Evolutionary conservation across 1,140 invertebrate species (phyloP).

Genomic region (Lasaia peninsularis): DNA sequence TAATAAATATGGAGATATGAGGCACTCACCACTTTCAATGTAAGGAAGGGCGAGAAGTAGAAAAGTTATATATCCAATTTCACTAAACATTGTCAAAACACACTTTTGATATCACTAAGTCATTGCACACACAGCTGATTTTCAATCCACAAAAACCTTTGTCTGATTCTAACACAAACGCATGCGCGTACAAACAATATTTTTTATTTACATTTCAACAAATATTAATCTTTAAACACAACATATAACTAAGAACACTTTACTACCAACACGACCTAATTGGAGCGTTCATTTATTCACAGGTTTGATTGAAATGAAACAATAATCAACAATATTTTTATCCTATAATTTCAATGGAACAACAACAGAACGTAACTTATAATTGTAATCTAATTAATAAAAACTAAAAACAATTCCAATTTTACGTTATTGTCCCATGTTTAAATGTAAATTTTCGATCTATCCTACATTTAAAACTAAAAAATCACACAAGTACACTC

Average conservation of each 20-base stretch:
- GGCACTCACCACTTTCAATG: slow-evolving; percentile 78
- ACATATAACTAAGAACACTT: slow-evolving; percentile 32
- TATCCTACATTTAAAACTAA: slow-evolving; percentile 40
- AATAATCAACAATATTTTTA: slow-evolving; percentile 45
- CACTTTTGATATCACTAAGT: slow-evolving; percentile 70
- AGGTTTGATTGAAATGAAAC: slow-evolving; percentile 34
- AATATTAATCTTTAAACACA: slow-evolving; percentile 45
- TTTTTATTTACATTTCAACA: slow-evolving; percentile 76
- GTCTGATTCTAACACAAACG: slow-evolving; percentile 75
- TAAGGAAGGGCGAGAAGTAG: slow-evolving; percentile 77
- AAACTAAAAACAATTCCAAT: slow-evolving; percentile 39
- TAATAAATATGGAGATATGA: neutral
- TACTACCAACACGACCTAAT: slow-evolving; percentile 32
- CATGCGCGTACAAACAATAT: slow-evolving; percentile 74
- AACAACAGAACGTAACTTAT: slow-evolving; percentile 37
- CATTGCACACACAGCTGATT: slow-evolving; percentile 78
- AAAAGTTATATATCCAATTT: slow-evolving; percentile 79
- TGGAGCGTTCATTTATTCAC: slow-evolving; percentile 28
- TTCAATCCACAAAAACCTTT: slow-evolving; percentile 78
- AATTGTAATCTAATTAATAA: slow-evolving; percentile 29
- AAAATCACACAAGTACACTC: slow-evolving; percentile 30
- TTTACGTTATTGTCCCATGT: slow-evolving; percentile 40
- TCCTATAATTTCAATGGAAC: slow-evolving; percentile 32
- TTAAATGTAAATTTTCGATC: slow-evolving; percentile 35
- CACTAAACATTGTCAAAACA: slow-evolving; percentile 78